phyloP scores from a whole-genome alignment of 2,888 invertebrate species.

The Drosophila neotestacea region DNA sequence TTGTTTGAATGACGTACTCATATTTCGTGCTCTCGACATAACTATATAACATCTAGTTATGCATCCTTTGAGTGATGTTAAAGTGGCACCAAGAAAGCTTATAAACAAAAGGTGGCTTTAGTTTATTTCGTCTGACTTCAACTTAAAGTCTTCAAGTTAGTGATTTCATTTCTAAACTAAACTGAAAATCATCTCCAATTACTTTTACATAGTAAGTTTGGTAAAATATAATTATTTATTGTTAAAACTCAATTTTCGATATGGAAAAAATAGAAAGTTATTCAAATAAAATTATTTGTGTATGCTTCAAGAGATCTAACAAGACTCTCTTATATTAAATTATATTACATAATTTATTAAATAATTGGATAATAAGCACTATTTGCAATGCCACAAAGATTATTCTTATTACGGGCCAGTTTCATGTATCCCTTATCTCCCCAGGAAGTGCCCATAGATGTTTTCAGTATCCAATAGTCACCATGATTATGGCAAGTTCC shows the following conservation, averaged over 20 bases:
- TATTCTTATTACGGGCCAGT: slow-evolving; percentile 28
- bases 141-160: too few species aligned
- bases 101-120: neutral
- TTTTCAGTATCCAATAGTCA: slow-evolving; percentile 37
- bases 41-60: slow-evolving; percentile 41
- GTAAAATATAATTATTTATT: too few species aligned
- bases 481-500: slow-evolving; percentile 4
- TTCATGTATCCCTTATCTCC: slow-evolving; percentile 38
- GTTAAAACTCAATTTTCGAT: too few species aligned
- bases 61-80: slow-evolving; percentile 10
- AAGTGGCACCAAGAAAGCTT: neutral
- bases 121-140: too few species aligned
- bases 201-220: too few species aligned
- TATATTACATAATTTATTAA: too few species aligned
- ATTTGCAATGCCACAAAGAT: slow-evolving; percentile 32
- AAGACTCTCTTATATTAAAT: too few species aligned
- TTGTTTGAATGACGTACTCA: neutral
- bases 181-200: too few species aligned
- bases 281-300: too few species aligned
- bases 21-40: slow-evolving; percentile 23
- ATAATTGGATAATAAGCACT: slow-evolving; percentile 16
- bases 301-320: too few species aligned
- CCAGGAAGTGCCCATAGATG: slow-evolving; percentile 33
- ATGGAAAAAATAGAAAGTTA: too few species aligned
- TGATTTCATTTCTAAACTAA: too few species aligned